Conservation (phyloP, 1,140 invertebrate genomes). For the Hyphantria cunea region DNA sequence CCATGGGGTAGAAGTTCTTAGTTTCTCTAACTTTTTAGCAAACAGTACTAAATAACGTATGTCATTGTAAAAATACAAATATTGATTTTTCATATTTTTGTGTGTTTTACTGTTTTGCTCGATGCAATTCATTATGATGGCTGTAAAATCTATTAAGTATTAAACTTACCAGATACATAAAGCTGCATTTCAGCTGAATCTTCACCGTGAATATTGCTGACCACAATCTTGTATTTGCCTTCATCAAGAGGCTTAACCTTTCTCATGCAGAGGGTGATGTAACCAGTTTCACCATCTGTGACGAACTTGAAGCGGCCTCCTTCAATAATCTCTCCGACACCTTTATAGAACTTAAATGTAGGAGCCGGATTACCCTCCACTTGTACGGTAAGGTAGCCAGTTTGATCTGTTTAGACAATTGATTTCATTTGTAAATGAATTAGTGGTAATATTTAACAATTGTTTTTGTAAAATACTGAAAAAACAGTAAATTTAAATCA, state of each 20-base stretch:
- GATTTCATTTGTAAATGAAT: too few species aligned
- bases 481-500: background rate
- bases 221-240: slow-evolving; percentile 96
- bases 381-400: slow-evolving; percentile 92
- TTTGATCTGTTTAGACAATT: slow-evolving; percentile 85
- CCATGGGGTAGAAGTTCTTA: too few species aligned
- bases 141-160: background rate
- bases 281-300: slow-evolving; percentile 94
- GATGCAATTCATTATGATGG: too few species aligned
- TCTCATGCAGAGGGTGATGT: slow-evolving; percentile 95
- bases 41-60: too few species aligned
- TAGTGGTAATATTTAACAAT: too few species aligned
- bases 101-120: too few species aligned
- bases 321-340: slow-evolving; percentile 94
- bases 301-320: slow-evolving; percentile 96
- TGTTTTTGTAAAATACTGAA: too few species aligned
- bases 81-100: too few species aligned
- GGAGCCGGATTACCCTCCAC: slow-evolving; percentile 96
- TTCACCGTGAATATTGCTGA: slow-evolving; percentile 96
- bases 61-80: too few species aligned
- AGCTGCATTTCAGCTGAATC: slow-evolving; percentile 97
- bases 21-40: too few species aligned
- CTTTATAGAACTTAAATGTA: slow-evolving; percentile 98
- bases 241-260: slow-evolving; percentile 99
- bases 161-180: slow-evolving; percentile 94